Percentiles rank a stretch among this genome's conserved stretches.
These are phyloP conservation scores for Pecten maximus DNA, from an alignment of 2,888 invertebrate species.

Conservation along the genomic window DNA sequence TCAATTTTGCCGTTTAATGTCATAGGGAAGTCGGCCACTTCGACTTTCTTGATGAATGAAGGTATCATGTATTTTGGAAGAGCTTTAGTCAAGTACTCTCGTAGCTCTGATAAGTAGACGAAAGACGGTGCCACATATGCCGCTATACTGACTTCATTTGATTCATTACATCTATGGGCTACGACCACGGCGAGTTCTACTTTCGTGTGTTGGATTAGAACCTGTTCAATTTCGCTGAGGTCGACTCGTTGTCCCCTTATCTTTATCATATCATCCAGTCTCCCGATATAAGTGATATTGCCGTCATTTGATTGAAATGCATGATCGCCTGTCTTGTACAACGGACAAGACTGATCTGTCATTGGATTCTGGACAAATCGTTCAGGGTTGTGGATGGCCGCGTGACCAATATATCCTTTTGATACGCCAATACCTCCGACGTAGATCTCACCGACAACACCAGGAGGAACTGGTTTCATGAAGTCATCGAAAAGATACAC, in stretches of 20 bases:
- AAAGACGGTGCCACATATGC: constrained; percentile 69
- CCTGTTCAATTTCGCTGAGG: constrained; percentile 89
- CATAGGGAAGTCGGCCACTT: constrained; percentile 63
- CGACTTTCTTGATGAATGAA: constrained; percentile 65
- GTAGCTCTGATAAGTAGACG: constrained; percentile 64
- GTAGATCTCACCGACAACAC: constrained; percentile 91
- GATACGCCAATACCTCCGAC: constrained; percentile 92
- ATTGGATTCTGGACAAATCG: constrained; percentile 76
- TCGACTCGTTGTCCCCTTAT: constrained; percentile 91
- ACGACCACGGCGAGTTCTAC: constrained; percentile 70
- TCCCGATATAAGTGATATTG: constrained; percentile 88
- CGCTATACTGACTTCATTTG: constrained; percentile 62
- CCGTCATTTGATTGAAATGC: constrained; percentile 88
- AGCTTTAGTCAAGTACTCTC: constrained; percentile 65
- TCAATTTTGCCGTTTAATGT: constrained; percentile 70
- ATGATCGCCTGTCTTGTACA: constrained; percentile 93
- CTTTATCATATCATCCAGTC: constrained; percentile 88
- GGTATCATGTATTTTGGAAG: constrained; percentile 73
- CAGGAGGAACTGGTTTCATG: constrained; percentile 88
- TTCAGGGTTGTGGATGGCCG: constrained; percentile 84
- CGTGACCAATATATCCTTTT: constrained; percentile 89
- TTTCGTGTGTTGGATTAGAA: constrained; percentile 68
- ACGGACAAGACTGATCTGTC: constrained; percentile 72
- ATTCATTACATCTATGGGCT: constrained; percentile 59
- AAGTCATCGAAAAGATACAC: constrained; percentile 90